Evolutionary conservation across 2,797 vertebrate genomes (phyloP), one percentile per base, ranked within the genome.

Genomic region (Premnoplex brunnescens): DNA sequence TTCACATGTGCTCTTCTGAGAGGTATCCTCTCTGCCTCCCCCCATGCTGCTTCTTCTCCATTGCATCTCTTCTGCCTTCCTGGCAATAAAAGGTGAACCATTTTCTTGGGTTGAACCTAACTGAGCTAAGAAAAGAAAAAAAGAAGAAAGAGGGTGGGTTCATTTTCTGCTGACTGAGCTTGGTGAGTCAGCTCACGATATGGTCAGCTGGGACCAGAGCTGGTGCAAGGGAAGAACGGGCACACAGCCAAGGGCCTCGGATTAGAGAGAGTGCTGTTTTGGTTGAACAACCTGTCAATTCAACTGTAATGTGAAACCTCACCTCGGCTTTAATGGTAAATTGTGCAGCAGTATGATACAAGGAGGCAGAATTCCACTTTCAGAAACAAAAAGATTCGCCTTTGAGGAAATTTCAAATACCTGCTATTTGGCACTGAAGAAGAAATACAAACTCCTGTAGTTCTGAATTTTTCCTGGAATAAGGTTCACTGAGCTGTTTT

Each of bases 1-100:
- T 82, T 78, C 34, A 66, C 20, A n/a, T 44, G 24, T 3, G 1
- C 7, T 54, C 12, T 79, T 64, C 26, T 74, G 48, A n/a, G 28
- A 55, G 7, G 11, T n/a, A 73, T 3, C 7, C 7, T 41, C 30
- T 10, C 27, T 3, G 3, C 9, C 26, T 79, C 3, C 20, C 10
- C 5, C 9, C 5, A 4, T 14, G 18, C 12, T 12, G 2, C 19
- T 52, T 2, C 26, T 49, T 64, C 62, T 78, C 24, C 0, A 0
- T 37, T 62, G 39, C 39, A 78, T 48, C 39, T 39, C 34, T 6
- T 54, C 15, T 68, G 17, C 18, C 44, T 88, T n/a, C 17, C 23
- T 77, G 48, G 6, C 19, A 54, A 44, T 59, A 64, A 49, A 1
- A 12, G 16, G 8, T 48, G 20, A 78, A 54, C 12, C 1, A 6